phyloP scores from a whole-genome alignment of 2,797 vertebrate genomes.

The Spinus pinus region DNA sequence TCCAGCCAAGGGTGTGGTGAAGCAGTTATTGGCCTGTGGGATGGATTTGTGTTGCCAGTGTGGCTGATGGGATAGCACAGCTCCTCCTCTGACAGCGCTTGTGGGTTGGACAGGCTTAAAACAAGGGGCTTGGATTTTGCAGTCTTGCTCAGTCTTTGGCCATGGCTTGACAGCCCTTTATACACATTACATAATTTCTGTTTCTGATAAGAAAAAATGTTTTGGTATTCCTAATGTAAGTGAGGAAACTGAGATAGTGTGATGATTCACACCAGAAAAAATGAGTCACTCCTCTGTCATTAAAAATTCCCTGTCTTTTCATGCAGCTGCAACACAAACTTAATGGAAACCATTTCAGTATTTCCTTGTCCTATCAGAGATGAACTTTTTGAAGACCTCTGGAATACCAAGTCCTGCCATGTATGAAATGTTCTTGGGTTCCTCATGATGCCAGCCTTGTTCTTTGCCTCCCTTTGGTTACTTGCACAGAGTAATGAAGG shows the following conservation, averaged over 20 bases:
- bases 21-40: not conserved
- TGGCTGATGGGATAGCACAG: not conserved
- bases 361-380: not conserved
- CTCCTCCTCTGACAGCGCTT: not conserved
- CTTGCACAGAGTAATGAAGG: not conserved
- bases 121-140: not conserved
- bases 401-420: not conserved
- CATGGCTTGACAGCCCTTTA: not conserved
- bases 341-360: not conserved
- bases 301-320: not conserved
- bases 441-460: not conserved
- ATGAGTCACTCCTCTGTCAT: not conserved
- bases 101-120: not conserved
- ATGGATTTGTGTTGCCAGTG: not conserved
- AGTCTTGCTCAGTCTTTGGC: not conserved
- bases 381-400: not conserved
- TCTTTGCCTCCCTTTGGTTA: not conserved
- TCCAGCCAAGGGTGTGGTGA: not conserved
- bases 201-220: not conserved
- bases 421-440: not conserved
- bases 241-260: not conserved
- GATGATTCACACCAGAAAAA: not conserved
- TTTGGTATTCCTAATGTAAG: not conserved
- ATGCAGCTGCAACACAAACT: not conserved
- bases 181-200: rapidly evolving